Percentiles rank a stretch among this genome's conserved stretches.
Conservation (phyloP, 2,888 invertebrate species). For the Drosophila robusta region DNA sequence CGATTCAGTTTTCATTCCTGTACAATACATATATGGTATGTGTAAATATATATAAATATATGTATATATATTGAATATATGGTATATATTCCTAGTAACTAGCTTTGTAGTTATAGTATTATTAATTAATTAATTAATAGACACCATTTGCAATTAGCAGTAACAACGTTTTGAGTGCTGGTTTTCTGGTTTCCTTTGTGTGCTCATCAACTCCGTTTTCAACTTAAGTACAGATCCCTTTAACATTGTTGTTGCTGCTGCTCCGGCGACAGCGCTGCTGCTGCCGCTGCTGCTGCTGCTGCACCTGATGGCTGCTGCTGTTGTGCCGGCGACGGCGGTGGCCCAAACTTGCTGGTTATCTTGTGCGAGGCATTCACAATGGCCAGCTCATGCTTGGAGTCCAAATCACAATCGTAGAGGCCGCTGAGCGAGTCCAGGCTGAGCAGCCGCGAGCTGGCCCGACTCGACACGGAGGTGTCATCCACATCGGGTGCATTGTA, state of each 20-base stretch:
- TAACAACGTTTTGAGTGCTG: conserved; percentile 65
- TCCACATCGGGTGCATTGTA: conserved; percentile 89
- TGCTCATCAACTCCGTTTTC: conserved; percentile 21
- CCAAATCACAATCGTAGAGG: conserved; percentile 89
- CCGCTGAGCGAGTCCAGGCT: conserved; percentile 93
- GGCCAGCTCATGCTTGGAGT: conserved; percentile 85
- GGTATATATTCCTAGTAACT: conserved; percentile 28
- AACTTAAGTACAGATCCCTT: conserved; percentile 34
- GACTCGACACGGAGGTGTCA: conserved; percentile 92
- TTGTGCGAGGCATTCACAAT: conserved; percentile 85
- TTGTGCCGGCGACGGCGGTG: conserved; percentile 70
- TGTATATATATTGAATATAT: conserved; percentile 19
- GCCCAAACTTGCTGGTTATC: conserved; percentile 85
- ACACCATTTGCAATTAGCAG: conserved; percentile 69
- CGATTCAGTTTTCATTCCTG: conserved; percentile 21
- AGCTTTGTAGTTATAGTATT: conserved; percentile 40
- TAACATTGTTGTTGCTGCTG: conserved; percentile 43
- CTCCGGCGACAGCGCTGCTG: conserved; percentile 34
- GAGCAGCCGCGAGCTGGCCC: conserved; percentile 93
- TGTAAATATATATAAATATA: conserved; percentile 22
- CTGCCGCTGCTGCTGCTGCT: conserved; percentile 23
- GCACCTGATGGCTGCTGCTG: conserved; percentile 45
- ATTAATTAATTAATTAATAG: conserved; percentile 58
- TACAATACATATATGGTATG: conserved; percentile 17
- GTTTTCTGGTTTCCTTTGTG: conserved; percentile 21